These are phyloP conservation scores for Luperina testacea DNA, from an alignment of 2,888 invertebrate genomes.

Conservation along the genomic window DNA sequence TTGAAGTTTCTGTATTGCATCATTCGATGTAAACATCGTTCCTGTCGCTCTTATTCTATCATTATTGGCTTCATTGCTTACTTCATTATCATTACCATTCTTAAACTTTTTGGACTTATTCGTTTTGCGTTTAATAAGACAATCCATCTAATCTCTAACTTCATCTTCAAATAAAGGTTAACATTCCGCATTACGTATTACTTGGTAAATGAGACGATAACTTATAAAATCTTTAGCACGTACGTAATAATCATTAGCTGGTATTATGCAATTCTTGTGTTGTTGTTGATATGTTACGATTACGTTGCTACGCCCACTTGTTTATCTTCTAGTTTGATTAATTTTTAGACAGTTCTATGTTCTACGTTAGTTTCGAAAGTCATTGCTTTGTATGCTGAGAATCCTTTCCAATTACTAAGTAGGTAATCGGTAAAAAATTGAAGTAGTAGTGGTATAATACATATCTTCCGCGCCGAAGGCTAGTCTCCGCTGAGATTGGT, in stretches of 20 bases:
- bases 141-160: not conserved
- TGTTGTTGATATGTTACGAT: constrained; percentile 15
- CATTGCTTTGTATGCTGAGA: not conserved
- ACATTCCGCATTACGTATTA: not conserved
- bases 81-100: not conserved
- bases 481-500: not conserved
- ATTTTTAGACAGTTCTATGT: constrained; percentile 2
- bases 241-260: constrained; percentile 14
- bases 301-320: constrained; percentile 13
- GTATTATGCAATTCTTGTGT: constrained; percentile 27
- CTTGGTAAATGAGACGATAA: constrained; percentile 18
- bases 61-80: not conserved
- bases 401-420: not conserved
- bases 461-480: not conserved
- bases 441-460: not conserved
- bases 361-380: not conserved
- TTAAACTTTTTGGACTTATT: not conserved
- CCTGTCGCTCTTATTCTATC: not conserved
- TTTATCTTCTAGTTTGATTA: constrained; percentile 2
- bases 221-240: constrained; percentile 2
- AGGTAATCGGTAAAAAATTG: not conserved
- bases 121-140: not conserved
- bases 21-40: not conserved
- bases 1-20: not conserved
- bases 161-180: not conserved